Percentiles rank a stretch among this genome's conserved stretches.
Conservation (phyloP, 1,140 invertebrate species). For the Drosophila nasuta region DNA sequence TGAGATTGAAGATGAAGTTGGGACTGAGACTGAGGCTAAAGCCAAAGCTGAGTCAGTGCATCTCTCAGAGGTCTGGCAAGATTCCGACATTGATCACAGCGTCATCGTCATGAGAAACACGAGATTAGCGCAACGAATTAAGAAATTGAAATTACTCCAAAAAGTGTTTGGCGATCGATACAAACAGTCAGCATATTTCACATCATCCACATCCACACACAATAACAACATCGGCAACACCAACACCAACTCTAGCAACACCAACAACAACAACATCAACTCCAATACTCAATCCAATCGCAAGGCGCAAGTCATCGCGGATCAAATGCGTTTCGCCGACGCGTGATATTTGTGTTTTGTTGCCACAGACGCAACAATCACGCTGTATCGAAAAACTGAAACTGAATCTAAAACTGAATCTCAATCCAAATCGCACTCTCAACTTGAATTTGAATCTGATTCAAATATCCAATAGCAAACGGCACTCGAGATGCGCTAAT, state of each 20-base stretch:
- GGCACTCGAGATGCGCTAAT: conserved; percentile 73
- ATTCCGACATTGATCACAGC: conserved; percentile 48
- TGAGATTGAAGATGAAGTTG: conserved; percentile 24
- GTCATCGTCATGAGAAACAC: conserved; percentile 72
- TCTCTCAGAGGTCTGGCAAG: conserved; percentile 35
- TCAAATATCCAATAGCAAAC: conserved; percentile 11
- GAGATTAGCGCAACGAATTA: conserved; percentile 83
- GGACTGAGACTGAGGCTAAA: background rate
- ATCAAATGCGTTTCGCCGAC: conserved; percentile 76
- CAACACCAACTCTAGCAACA: conserved; percentile 6
- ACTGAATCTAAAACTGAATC: conserved; percentile 11
- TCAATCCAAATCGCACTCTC: background rate
- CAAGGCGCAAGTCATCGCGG: conserved; percentile 62
- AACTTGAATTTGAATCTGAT: no score
- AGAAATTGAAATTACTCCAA: conserved; percentile 83
- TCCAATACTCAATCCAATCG: conserved; percentile 31
- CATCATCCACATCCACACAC: conserved; percentile 17
- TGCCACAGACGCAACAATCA: conserved; percentile 28
- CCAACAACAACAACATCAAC: background rate
- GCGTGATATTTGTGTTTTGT: conserved; percentile 63
- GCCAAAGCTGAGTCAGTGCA: conserved; percentile 48
- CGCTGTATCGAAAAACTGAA: conserved; percentile 13
- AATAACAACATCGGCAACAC: conserved; percentile 16
- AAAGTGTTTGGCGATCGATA: conserved; percentile 81
- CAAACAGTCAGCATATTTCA: conserved; percentile 77